Conservation (phyloP, 2,888 invertebrate genomes). For the Aspidiotus destructor region DNA sequence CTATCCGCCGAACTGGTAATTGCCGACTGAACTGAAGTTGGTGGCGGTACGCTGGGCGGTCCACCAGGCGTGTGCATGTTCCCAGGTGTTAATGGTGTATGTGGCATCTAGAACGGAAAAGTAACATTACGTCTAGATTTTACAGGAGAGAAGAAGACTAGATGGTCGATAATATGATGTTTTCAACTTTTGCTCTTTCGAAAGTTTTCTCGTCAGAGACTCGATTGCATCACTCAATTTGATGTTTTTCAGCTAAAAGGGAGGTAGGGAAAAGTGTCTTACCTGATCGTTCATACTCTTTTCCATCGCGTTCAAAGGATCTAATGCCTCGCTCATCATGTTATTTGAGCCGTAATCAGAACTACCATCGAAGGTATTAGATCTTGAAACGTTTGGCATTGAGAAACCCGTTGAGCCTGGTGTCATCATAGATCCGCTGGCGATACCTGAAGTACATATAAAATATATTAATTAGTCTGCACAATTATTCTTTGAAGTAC, state of each 20-base stretch:
- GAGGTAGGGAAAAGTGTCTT: slow-evolving; percentile 37
- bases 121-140: neutral
- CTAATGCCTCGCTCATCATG: slow-evolving; percentile 79
- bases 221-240: too few relatives aligned
- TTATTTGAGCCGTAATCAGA: slow-evolving; percentile 44
- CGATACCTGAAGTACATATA: slow-evolving; percentile 47
- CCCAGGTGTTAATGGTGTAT: slow-evolving; percentile 70
- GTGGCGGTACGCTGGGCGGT: slow-evolving; percentile 72
- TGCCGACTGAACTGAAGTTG: slow-evolving; percentile 43
- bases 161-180: too few relatives aligned
- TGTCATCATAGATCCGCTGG: slow-evolving; percentile 79
- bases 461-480: too few relatives aligned
- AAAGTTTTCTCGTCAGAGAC: too few relatives aligned
- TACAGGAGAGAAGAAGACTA: too few relatives aligned
- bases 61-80: slow-evolving; percentile 64
- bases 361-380: slow-evolving; percentile 47
- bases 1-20: slow-evolving; percentile 5
- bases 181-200: too few relatives aligned
- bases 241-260: too few relatives aligned
- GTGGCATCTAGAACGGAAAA: slow-evolving; percentile 54
- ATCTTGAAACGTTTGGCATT: slow-evolving; percentile 38
- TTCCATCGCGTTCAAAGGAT: slow-evolving; percentile 87
- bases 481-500: too few relatives aligned
- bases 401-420: slow-evolving; percentile 45
- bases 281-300: slow-evolving; percentile 85